Evolutionary conservation across 1,140 invertebrate genomes (phyloP), one percentile per base, ranked within the genome.

Genomic region (Drosophila suzukii): DNA sequence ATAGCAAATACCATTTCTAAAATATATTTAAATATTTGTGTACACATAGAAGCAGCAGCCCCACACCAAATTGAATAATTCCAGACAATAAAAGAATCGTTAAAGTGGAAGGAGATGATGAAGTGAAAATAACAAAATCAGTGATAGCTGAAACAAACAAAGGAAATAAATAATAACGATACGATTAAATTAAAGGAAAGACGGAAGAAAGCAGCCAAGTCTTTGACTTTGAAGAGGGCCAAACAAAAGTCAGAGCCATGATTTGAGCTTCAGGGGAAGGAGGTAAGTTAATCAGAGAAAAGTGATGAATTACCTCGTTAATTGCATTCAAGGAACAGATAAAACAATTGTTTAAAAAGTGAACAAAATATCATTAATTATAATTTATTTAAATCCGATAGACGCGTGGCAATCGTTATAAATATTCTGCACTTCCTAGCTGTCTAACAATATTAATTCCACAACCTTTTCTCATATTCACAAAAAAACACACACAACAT

Each of bases 11-110:
- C 6, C n/a, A 53, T 44, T 67, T 36, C 12, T 15, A 65, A 66
- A 66, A 49, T 71, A 17, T 77, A 89, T 89, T 77, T 80, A 66
- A 77, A 82, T 86, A 79, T 76, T 59, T 81, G 47, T 62, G 57
- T 46, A 36, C 62, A 68, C 62, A 88, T 65, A 70, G 60, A 67
- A 73, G 58, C 65, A 58, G 47, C 49, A 55, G 38, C 55, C 41
- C 44, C 43, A 36, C 61, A 43, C 46, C 49, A 75, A 82, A 72
- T 80, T 73, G 56, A 80, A 78, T 83, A 80, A 70, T 67, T 65
- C 55, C 50, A 81, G 41, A 76, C 57, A 84, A 84, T 76, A 80
- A 85, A 70, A 77, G 43, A 49, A 78, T 67, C 67, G 12, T 41
- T 60, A n/a, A 57, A 50, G 50, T 20, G 63, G 57, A 49, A 54